phyloP scores from a whole-genome alignment of 2,888 invertebrate genomes.

The Diadegma fenestrale region DNA sequence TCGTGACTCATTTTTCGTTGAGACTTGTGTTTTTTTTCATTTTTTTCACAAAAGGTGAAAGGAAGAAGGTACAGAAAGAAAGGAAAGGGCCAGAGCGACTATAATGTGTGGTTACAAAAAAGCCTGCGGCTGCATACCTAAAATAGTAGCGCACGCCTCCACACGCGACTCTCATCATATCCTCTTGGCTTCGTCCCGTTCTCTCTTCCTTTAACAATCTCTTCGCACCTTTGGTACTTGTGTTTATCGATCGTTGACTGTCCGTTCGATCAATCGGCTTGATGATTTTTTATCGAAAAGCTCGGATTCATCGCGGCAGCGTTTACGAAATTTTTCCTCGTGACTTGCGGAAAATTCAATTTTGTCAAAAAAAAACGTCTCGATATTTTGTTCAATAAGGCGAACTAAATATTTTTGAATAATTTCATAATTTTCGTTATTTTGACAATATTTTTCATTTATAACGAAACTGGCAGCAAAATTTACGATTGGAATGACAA shows the following conservation, averaged over 20 bases:
- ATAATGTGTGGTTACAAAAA: conserved; percentile 79
- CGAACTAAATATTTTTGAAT: no score
- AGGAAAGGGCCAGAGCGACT: conserved; percentile 65
- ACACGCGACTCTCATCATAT: conserved; percentile 79
- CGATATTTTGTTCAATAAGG: no score
- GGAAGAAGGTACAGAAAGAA: conserved; percentile 61
- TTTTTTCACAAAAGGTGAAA: conserved; percentile 35
- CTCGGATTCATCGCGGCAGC: neutral
- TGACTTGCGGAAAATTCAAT: no score
- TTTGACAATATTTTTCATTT: no score
- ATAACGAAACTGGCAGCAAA: no score
- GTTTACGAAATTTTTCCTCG: neutral
- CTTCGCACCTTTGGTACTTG: conserved; percentile 17
- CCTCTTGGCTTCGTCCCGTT: conserved; percentile 23
- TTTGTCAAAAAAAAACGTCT: no score
- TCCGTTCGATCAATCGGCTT: neutral
- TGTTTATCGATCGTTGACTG: conserved; percentile 26
- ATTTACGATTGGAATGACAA: no score
- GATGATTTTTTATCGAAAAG: neutral
- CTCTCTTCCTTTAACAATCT: conserved; percentile 25
- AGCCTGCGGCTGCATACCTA: conserved; percentile 76
- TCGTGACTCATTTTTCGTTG: conserved; percentile 53
- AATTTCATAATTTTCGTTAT: no score
- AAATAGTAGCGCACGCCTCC: conserved; percentile 80
- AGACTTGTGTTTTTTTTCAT: conserved; percentile 69